Evolutionary conservation across 2,797 vertebrate genomes (phyloP), one percentile per base, ranked within the genome.

Genomic region (Microctenopoma stevenorrisi): DNA sequence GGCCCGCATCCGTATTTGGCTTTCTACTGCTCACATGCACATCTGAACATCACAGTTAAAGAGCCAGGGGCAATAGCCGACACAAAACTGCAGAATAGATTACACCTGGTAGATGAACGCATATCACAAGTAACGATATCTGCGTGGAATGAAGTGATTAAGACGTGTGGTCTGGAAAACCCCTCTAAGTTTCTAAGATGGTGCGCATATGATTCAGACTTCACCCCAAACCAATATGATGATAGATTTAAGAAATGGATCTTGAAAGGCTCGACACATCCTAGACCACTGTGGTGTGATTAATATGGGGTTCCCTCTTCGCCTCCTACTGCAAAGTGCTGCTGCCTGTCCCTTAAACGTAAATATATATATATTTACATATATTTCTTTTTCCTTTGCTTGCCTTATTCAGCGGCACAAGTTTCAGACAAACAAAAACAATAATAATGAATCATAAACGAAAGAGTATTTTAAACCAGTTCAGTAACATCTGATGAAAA

Each of bases 1-100:
- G 5, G 9, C 44, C 33, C 28, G 7, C 25, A 15, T 48, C 54
- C n/a, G 43, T 38, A 12, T 68, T 18, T 64, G 44, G 16, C 64
- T 59, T 59, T 69, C 28, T 74, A 62, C 59, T 53, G 65, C 40
- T 48, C 76, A 86, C 77, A 82, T 78, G 72, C 74, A 74, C 4
- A 64, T 28, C 61, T 61, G 50, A 48, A 72, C 54, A 65, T 65
- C 59, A 81, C 48, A 71, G 51, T 77, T 54, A 18, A 40, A 76
- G 72, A 83, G 68, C 53, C 44, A 46, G 38, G n/a, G 40, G 30
- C 37, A 72, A 65, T 52, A 37, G 33, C 35, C 4, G 53, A 78
- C 47, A 3, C 54, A 75, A 68, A 79, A 22, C 22, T 22, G 22
- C 22, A 22, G 22, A 22, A 22, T 22, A 22, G 22, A 22, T 22